These are phyloP conservation scores for Catharus bicknelli DNA, from an alignment of 2,113 vertebrate species.

Conservation along the genomic window DNA sequence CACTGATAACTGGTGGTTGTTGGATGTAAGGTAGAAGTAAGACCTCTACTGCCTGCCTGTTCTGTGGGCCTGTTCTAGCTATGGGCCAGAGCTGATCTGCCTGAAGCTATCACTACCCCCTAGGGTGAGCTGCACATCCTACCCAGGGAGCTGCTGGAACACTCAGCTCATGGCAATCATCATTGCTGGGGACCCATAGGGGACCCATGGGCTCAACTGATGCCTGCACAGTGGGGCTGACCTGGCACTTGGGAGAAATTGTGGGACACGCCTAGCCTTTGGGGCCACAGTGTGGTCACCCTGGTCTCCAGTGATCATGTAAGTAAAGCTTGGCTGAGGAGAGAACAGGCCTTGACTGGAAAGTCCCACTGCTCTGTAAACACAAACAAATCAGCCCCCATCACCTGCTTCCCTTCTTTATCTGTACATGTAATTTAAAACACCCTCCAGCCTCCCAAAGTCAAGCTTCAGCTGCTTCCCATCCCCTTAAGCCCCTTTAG, in stretches of 20 bases:
- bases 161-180: neutral
- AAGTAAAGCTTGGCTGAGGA: neutral
- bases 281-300: neutral
- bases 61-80: neutral
- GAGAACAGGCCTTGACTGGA: conserved; percentile 37
- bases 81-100: neutral
- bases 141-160: neutral
- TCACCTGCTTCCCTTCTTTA: conserved; percentile 68
- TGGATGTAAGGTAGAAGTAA: neutral
- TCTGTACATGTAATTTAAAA: conserved; percentile 60
- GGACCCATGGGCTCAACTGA: neutral
- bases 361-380: conserved; percentile 39
- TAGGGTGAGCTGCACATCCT: neutral
- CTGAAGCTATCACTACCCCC: neutral
- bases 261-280: neutral
- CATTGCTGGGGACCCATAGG: rapidly evolving
- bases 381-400: conserved; percentile 51
- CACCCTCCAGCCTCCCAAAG: conserved; percentile 47
- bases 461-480: conserved; percentile 63
- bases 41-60: neutral
- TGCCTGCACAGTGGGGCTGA: neutral
- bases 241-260: neutral
- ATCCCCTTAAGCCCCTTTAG: conserved; percentile 47
- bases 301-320: neutral
- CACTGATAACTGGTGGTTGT: neutral